Percentiles rank a stretch among this genome's conserved stretches.
Evolutionary conservation across 2,797 vertebrate species (phyloP).

Genomic region (Sparidentex hasta): DNA sequence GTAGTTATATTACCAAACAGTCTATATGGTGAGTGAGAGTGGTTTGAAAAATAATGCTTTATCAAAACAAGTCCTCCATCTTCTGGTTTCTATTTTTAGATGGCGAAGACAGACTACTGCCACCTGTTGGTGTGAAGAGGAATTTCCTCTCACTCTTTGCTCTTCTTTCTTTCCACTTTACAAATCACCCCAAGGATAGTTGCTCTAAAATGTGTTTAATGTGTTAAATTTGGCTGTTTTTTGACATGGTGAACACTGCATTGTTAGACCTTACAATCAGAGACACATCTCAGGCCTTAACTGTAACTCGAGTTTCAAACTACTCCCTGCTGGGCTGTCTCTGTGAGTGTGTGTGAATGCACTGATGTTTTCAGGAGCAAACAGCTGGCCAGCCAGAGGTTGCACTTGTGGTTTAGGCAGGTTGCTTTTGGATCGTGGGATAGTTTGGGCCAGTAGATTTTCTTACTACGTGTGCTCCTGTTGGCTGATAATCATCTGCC

Average conservation of each 20-base stretch:
- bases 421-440: conserved; percentile 80
- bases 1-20: no score
- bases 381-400: conserved; percentile 78
- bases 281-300: conserved; percentile 18
- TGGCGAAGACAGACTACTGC: no score
- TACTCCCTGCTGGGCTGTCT: conserved; percentile 42
- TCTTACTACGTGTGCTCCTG: conserved; percentile 45
- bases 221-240: neutral
- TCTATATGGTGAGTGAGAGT: no score
- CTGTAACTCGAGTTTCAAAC: conserved; percentile 47
- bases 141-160: neutral
- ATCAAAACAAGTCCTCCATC: no score
- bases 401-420: conserved; percentile 75
- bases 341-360: conserved; percentile 41
- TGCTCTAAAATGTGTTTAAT: neutral
- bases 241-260: neutral
- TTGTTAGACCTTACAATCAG: conserved; percentile 2
- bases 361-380: conserved; percentile 56
- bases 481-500: conserved; percentile 34
- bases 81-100: no score
- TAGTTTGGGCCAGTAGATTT: conserved; percentile 65
- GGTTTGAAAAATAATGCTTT: no score
- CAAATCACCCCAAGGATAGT: neutral
- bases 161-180: neutral
- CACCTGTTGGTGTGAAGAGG: no score